Conservation (phyloP, 1,140 invertebrate genomes). For the Drosophila equinoxialis region DNA sequence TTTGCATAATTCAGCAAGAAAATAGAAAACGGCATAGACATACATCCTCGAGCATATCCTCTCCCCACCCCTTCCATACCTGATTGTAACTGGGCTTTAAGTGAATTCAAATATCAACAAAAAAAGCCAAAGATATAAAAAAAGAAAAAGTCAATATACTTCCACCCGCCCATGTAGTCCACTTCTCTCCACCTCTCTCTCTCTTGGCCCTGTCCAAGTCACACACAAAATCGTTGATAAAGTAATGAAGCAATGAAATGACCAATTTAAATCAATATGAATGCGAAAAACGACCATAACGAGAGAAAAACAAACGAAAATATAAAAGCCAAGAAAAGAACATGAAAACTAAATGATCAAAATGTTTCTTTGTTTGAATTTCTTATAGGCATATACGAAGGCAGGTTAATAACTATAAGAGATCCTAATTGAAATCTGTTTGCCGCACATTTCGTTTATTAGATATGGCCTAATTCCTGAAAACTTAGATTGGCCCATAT, state of each 20-base stretch:
- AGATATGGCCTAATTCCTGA: no score
- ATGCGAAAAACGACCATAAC: background rate
- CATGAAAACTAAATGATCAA: constrained; percentile 7
- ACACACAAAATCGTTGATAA: constrained; percentile 3
- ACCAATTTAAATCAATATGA: constrained; percentile 70
- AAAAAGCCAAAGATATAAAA: constrained; percentile 19
- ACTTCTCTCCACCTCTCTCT: no score
- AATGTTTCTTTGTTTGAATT: constrained; percentile 1
- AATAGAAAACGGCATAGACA: constrained; percentile 32
- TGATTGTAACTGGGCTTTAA: constrained; percentile 9
- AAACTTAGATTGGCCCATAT: no score
- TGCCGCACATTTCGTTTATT: no score
- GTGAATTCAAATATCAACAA: constrained; percentile 41
- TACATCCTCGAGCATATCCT: background rate
- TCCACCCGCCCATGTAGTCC: background rate
- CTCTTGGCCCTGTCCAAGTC: background rate
- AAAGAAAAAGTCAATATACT: constrained; percentile 3
- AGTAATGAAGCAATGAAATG: constrained; percentile 74
- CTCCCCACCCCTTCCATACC: background rate
- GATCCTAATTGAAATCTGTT: background rate
- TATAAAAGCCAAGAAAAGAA: background rate
- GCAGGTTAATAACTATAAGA: background rate
- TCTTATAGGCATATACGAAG: background rate
- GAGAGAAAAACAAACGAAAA: background rate
- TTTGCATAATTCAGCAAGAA: constrained; percentile 53